Evolutionary conservation across 2,113 vertebrate species (phyloP), one percentile per base, ranked within the genome.

Genomic region (Tragelaphus strepsiceros): DNA sequence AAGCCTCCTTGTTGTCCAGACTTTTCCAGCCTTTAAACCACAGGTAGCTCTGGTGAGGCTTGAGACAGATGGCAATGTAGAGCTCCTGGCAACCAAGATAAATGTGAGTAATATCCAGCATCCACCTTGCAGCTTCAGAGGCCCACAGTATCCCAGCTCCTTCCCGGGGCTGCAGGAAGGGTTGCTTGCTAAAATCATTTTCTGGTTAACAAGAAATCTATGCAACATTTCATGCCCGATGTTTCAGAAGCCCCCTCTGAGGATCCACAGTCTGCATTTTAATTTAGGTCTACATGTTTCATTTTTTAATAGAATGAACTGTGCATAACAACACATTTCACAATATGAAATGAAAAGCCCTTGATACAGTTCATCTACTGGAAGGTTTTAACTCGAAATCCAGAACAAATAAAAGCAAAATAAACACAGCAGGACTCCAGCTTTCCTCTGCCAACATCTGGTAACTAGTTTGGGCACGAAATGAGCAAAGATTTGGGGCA

Each of bases 31-130:
- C 97, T 93, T 81, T 97, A 97, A 98, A 91, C 24, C 58, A 88
- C 94, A 94, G 96, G 95, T 94, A 97, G n/a, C 96, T 98, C 98
- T 98, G 96, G 98, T 80, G 88, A 98, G 98, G 97, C 94, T 96
- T 87, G 67, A 98, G 98, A 98, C 98, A 99, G 98, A 98, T 98
- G 98, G 98, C 95, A 96, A 96, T 83, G 96, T 80, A 98, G 91
- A 97, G 93, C 98, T 98, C 92, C 97, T 98, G 98, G 98, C 98
- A 98, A 98, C 97, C 78, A 91, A 98, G 97, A 98, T 96, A 98
- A 99, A 98, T 97, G 98, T 93, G 92, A 71, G n/a, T 98, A 98
- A 98, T 92, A 98, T 97, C 97, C 92, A 98, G 98, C 98, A 97
- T 97, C 97, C 98, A 98, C 98, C 97, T 97, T 95, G 96, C 97